A percentile compares a stretch with the other conserved stretches of the same genome.
These are phyloP conservation scores for Oenanthe oenanthe DNA, from an alignment of 2,113 vertebrate species.

Conservation along the genomic window DNA sequence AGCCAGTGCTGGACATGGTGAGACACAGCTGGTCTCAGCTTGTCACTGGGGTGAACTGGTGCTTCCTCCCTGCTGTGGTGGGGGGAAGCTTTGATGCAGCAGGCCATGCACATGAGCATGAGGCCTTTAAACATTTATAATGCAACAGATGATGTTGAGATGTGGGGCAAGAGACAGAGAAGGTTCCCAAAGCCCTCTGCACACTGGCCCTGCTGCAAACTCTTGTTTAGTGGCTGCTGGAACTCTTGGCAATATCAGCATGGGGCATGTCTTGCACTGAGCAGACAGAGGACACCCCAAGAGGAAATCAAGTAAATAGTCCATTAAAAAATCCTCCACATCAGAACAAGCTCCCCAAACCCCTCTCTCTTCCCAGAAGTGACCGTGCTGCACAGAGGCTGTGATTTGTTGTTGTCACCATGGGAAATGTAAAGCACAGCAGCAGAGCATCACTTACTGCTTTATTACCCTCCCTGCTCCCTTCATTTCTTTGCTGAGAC, in stretches of 20 bases:
- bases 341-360: not conserved
- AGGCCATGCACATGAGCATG: fast-evolving
- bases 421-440: not conserved
- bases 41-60: not conserved
- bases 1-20: fast-evolving
- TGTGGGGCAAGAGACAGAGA: not conserved
- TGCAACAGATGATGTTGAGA: not conserved
- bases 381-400: not conserved
- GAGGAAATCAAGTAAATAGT: not conserved
- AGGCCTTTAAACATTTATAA: not conserved
- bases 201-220: fast-evolving
- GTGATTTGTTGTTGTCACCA: not conserved
- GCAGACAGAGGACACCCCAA: not conserved
- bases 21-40: not conserved
- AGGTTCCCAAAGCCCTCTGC: not conserved
- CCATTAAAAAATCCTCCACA: not conserved
- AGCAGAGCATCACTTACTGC: not conserved
- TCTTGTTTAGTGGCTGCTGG: not conserved
- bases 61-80: not conserved
- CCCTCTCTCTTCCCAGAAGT: not conserved
- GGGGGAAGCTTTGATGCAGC: not conserved
- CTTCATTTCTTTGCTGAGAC: not conserved
- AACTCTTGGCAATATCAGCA: not conserved
- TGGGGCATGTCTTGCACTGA: not conserved
- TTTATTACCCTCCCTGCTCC: not conserved